A percentile compares a stretch with the other conserved stretches of the same genome.
Evolutionary conservation across 92 coral and sea anemone genomes (phyloP).

Genomic region (Phenganax marumi): DNA sequence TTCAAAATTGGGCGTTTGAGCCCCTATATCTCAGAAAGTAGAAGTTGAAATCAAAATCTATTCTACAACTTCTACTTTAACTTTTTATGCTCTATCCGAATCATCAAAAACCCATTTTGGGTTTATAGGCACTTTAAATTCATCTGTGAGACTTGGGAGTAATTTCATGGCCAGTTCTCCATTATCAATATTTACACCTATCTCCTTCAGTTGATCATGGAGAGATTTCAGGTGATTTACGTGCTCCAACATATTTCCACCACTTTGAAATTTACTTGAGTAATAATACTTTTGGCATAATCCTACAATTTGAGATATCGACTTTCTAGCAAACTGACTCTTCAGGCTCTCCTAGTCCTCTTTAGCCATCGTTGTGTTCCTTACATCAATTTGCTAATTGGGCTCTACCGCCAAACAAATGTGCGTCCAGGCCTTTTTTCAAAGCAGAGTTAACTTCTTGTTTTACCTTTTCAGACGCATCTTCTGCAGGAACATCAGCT

Average conservation of each 20-base stretch:
- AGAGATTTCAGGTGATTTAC: conserved; percentile 13
- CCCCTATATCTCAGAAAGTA: background rate
- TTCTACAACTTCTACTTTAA: too few species aligned
- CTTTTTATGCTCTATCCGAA: too few species aligned
- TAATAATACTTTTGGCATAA: conserved; percentile 19
- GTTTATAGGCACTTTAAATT: conserved; percentile 2
- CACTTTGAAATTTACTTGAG: conserved; percentile 26
- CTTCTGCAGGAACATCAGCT: conserved; percentile 23
- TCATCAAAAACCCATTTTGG: too few species aligned
- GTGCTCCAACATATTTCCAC: conserved; percentile 20
- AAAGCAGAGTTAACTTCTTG: conserved; percentile 16
- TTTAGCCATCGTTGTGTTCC: too few species aligned
- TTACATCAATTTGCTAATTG: too few species aligned
- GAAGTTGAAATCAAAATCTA: background rate
- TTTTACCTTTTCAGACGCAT: conserved; percentile 25
- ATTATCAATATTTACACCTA: conserved; percentile 20
- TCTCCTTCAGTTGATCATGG: too few species aligned
- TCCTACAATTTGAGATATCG: conserved; percentile 15
- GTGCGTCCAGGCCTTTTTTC: conserved; percentile 38
- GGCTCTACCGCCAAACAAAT: conserved; percentile 31
- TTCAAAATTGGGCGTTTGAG: background rate
- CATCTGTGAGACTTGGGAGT: conserved; percentile 3
- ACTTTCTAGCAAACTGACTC: conserved; percentile 29
- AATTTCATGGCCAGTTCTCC: conserved; percentile 25
- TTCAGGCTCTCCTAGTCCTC: conserved; percentile 32